A percentile compares a stretch with the other conserved stretches of the same genome.
Conservation (phyloP, 2,888 invertebrate genomes). For the Theodoxus fluviatilis region DNA sequence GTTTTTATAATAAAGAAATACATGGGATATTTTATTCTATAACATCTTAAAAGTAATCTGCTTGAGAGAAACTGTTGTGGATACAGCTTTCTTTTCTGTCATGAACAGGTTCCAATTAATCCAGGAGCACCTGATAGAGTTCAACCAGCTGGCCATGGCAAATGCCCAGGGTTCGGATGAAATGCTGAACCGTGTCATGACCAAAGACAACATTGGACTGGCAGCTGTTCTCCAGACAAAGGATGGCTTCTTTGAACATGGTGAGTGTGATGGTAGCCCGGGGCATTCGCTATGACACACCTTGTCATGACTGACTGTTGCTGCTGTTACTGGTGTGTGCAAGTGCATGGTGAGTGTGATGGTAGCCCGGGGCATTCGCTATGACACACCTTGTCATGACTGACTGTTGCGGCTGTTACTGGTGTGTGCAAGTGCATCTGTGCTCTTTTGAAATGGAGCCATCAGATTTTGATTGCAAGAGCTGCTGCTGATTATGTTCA, state of each 20-base stretch:
- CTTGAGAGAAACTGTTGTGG: no score
- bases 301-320: not conserved
- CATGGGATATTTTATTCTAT: no score
- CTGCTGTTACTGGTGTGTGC: no score
- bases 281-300: not conserved
- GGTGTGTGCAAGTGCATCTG: no score
- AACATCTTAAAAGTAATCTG: no score
- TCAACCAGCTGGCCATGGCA: conserved; percentile 97
- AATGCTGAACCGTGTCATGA: conserved; percentile 98
- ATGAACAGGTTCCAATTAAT: conserved; percentile 84
- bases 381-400: not conserved
- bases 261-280: conserved; percentile 33
- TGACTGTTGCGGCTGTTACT: not conserved
- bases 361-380: not conserved
- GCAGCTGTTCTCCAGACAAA: conserved; percentile 94
- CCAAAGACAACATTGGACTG: conserved; percentile 97
- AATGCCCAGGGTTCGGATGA: conserved; percentile 97
- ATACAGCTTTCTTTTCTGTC: not conserved
- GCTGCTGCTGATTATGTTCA: no score
- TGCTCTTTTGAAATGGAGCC: no score
- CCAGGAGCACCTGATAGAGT: conserved; percentile 96
- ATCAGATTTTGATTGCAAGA: no score
- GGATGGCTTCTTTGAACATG: conserved; percentile 77
- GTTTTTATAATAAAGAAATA: no score
- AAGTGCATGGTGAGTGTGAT: conserved; percentile 47